phyloP scores from a whole-genome alignment of 2,888 invertebrate species.

The Rhamphomyia laevipes region DNA sequence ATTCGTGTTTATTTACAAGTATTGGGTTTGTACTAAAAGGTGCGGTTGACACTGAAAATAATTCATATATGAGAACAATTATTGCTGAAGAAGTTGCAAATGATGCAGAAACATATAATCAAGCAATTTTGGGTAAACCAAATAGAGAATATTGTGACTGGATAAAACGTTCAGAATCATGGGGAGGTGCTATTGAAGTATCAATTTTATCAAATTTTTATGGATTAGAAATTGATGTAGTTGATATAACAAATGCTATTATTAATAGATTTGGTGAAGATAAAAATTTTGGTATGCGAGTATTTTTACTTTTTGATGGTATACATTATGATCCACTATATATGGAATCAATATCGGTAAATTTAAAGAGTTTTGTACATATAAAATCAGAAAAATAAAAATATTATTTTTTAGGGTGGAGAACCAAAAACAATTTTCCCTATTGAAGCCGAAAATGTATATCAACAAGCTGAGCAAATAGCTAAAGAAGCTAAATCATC shows the following conservation, averaged over 20 bases:
- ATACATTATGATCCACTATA: constrained; percentile 93
- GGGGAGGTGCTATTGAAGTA: constrained; percentile 95
- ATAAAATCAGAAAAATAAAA: not conserved
- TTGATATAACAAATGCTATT: constrained; percentile 80
- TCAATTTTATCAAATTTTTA: constrained; percentile 78
- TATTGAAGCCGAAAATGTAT: constrained; percentile 55
- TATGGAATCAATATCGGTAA: constrained; percentile 67
- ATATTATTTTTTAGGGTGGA: constrained; percentile 45
- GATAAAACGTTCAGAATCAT: constrained; percentile 79
- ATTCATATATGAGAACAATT: constrained; percentile 68
- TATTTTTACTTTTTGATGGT: constrained; percentile 86
- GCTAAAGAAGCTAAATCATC: constrained; percentile 81
- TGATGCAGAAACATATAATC: constrained; percentile 66
- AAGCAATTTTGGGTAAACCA: constrained; percentile 75
- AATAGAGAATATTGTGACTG: constrained; percentile 78
- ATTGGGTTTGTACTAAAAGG: constrained; percentile 57
- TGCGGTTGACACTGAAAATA: constrained; percentile 61
- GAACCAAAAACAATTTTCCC: constrained; percentile 71
- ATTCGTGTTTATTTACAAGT: constrained; percentile 92
- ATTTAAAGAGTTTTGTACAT: constrained; percentile 23
- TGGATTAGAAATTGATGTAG: constrained; percentile 84
- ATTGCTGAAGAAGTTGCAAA: constrained; percentile 73
- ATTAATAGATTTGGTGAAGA: constrained; percentile 92
- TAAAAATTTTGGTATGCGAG: constrained; percentile 67
- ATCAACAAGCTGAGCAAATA: constrained; percentile 70